phyloP scores from a whole-genome alignment of 2,888 invertebrate species.

The Thereva unica region DNA sequence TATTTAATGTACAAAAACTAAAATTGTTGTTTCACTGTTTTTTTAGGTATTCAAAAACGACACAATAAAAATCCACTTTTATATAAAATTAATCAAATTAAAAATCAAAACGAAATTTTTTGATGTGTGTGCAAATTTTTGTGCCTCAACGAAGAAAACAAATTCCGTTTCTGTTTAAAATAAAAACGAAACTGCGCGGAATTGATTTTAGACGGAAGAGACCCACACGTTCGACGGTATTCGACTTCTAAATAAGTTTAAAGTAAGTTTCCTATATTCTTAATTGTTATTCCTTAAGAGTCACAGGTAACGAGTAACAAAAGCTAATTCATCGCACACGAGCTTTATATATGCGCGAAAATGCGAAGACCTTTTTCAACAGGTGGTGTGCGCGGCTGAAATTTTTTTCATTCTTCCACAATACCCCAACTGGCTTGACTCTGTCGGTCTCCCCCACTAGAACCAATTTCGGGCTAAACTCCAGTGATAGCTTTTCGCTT shows the following conservation, averaged over 20 bases:
- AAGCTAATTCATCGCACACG: slow-evolving; percentile 28
- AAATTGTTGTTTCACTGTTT: not conserved
- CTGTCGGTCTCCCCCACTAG: not conserved
- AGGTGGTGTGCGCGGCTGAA: slow-evolving; percentile 25
- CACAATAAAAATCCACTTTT: too few relatives aligned
- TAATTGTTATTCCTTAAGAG: slow-evolving; percentile 28
- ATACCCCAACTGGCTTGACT: not conserved
- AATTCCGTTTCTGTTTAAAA: too few relatives aligned
- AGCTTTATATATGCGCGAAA: slow-evolving; percentile 34
- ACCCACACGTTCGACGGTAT: too few relatives aligned
- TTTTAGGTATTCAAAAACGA: too few relatives aligned
- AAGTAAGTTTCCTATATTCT: not conserved
- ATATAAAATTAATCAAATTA: too few relatives aligned
- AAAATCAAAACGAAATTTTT: too few relatives aligned
- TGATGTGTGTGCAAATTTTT: too few relatives aligned
- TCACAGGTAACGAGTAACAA: slow-evolving; percentile 32
- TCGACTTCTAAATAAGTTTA: too few relatives aligned
- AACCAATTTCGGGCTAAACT: too few relatives aligned
- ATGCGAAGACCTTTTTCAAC: slow-evolving; percentile 27
- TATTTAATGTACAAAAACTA: not conserved
- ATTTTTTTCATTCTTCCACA: slow-evolving; percentile 8
- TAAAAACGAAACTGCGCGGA: not conserved
- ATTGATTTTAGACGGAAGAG: not conserved
- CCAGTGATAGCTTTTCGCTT: too few relatives aligned
- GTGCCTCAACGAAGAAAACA: too few relatives aligned